phyloP scores from a whole-genome alignment of 2,113 vertebrate genomes.

The Saguinus midas region DNA sequence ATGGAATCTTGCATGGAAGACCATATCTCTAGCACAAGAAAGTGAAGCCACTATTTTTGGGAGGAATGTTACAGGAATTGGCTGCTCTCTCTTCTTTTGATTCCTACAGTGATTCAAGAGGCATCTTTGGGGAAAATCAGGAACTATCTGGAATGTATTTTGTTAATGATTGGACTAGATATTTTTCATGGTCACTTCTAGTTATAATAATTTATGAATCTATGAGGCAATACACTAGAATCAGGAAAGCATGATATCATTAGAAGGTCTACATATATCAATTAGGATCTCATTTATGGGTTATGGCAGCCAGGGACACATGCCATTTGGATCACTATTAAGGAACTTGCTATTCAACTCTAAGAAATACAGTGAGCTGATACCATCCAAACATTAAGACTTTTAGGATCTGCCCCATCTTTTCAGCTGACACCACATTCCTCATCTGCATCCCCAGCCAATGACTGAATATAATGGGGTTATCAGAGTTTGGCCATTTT shows the following conservation, averaged over 20 bases:
- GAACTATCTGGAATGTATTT: neutral
- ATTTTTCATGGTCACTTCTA: neutral
- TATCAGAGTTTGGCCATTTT: neutral
- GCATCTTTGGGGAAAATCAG: neutral
- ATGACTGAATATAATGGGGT: neutral
- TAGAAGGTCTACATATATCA: neutral
- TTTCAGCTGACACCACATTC: neutral
- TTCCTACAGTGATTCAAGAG: neutral
- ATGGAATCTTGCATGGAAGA: neutral
- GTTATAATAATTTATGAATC: neutral
- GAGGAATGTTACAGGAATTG: neutral
- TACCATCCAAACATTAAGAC: neutral
- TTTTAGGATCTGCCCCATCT: neutral
- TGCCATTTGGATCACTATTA: neutral
- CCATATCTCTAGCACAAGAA: neutral
- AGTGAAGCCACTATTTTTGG: neutral
- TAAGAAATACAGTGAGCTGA: neutral
- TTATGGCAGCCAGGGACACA: neutral
- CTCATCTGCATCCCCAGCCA: neutral
- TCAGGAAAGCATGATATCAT: neutral
- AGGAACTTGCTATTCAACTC: neutral
- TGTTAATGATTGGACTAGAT: neutral
- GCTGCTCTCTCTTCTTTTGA: neutral
- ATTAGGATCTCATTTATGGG: neutral
- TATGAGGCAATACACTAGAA: neutral